phyloP scores from a whole-genome alignment of 2,888 invertebrate species.

The Leuctra nigra region DNA sequence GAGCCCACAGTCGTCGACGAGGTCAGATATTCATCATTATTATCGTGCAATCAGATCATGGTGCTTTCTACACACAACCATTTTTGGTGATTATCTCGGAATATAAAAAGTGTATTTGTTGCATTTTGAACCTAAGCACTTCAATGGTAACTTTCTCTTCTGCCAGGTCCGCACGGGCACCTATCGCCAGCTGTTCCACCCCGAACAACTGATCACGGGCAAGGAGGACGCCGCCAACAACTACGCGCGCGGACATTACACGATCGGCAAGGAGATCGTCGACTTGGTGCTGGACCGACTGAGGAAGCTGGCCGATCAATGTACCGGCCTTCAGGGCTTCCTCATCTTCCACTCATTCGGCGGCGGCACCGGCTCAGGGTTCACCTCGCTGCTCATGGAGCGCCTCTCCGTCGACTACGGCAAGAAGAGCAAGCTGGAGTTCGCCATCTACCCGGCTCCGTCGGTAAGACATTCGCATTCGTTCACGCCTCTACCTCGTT shows the following conservation, averaged over 20 bases:
- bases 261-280: slow-evolving; percentile 92
- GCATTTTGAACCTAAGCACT: too few relatives aligned
- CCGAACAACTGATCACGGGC: slow-evolving; percentile 93
- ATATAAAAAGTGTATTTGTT: too few relatives aligned
- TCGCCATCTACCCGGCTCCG: slow-evolving; percentile 54
- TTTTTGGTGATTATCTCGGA: too few relatives aligned
- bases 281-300: slow-evolving; percentile 83
- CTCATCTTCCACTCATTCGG: slow-evolving; percentile 58
- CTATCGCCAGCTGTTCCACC: slow-evolving; percentile 94
- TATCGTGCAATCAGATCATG: too few relatives aligned
- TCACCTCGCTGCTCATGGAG: slow-evolving; percentile 60
- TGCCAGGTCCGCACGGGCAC: slow-evolving; percentile 65
- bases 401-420: slow-evolving; percentile 57
- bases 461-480: too few relatives aligned
- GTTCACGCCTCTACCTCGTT: too few relatives aligned
- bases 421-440: slow-evolving; percentile 58
- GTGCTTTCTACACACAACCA: too few relatives aligned
- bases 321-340: slow-evolving; percentile 67
- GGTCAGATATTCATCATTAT: too few relatives aligned
- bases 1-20: slow-evolving; percentile 83
- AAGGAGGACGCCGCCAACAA: slow-evolving; percentile 98
- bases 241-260: slow-evolving; percentile 96
- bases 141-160: too few relatives aligned
- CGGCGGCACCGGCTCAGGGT: slow-evolving; percentile 56
- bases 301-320: slow-evolving; percentile 83